Evolutionary conservation across 1,140 invertebrate species (phyloP), one percentile per base, ranked within the genome.

Genomic region (Zelostemma sp.): DNA sequence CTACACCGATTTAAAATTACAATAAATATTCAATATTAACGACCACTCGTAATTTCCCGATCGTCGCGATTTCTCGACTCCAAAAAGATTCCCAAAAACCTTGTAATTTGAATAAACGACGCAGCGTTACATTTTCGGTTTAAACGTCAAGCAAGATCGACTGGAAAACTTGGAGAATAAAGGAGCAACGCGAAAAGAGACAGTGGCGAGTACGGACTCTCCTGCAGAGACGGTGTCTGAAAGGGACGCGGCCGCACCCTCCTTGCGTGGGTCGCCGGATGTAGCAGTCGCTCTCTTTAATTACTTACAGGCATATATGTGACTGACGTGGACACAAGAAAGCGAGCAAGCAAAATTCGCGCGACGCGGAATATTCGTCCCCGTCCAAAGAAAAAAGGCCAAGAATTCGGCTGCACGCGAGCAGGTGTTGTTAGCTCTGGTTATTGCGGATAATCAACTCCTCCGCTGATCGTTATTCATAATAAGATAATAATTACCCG

Each of bases 201-300:
- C 33, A 35, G 5, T 35, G 61, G 33, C 40, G 31, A 50, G 21
- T 57, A 16, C 53, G 73, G 69, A 68, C 62, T 72, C 64, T 70
- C 61, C 60, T 68, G 55, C 69, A 65, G 66, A 69, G 73, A 74
- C 61, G 74, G 58, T 67, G 45, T 67, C 47, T 58, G 41, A 76
- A 58, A 74, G 68, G 67, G 54, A 67, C 63, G 68, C 49, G 69
- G 81, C 82, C 83, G 82, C 82, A 84, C 83, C 83, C 82, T 84
- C 77, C 48, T 79, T 76, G 83, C 83, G 83, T 85, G 83, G 83
- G 82, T 83, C 82, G 82, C 81, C 83, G 82, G 82, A 84, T 85
- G 82, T 82, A 79, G 82, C 83, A 82, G 81, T 82, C 81, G 81
- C 81, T 83, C 81, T 83, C 80, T 84, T 84, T 84, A 85, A 85